phyloP scores from a whole-genome alignment of 2,888 invertebrate species.

The Cephus pygmeus region DNA sequence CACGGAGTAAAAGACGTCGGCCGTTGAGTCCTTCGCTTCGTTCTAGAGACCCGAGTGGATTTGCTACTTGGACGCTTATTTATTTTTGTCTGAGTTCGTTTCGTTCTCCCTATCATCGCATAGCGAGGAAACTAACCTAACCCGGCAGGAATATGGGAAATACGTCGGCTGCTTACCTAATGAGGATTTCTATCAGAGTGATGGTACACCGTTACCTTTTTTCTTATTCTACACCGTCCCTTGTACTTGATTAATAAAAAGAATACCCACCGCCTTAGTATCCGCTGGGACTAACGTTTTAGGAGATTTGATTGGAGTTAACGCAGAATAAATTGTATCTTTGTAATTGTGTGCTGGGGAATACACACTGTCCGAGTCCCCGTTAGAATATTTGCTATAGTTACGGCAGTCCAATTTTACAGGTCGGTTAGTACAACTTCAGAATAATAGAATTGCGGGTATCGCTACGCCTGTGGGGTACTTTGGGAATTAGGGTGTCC shows the following conservation, averaged over 20 bases:
- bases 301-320: not conserved
- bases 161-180: not conserved
- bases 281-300: not conserved
- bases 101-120: conserved; percentile 24
- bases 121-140: not conserved
- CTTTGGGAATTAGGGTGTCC: not conserved
- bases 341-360: not conserved
- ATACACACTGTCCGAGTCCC: not conserved
- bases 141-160: not conserved
- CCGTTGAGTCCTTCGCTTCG: conserved; percentile 35
- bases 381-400: not conserved
- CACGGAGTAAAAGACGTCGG: not conserved
- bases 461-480: not conserved
- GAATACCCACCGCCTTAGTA: not conserved
- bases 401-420: not conserved
- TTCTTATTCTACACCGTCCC: not conserved
- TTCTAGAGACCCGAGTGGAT: conserved; percentile 52
- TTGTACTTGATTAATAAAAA: not conserved
- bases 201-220: not conserved
- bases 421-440: not conserved
- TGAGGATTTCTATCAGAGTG: not conserved
- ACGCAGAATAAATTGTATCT: not conserved
- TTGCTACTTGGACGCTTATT: conserved; percentile 45
- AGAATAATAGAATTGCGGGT: not conserved
- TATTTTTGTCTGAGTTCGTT: conserved; percentile 47